phyloP scores from a whole-genome alignment of 1,140 invertebrate species.

The Drosophila bocki region DNA sequence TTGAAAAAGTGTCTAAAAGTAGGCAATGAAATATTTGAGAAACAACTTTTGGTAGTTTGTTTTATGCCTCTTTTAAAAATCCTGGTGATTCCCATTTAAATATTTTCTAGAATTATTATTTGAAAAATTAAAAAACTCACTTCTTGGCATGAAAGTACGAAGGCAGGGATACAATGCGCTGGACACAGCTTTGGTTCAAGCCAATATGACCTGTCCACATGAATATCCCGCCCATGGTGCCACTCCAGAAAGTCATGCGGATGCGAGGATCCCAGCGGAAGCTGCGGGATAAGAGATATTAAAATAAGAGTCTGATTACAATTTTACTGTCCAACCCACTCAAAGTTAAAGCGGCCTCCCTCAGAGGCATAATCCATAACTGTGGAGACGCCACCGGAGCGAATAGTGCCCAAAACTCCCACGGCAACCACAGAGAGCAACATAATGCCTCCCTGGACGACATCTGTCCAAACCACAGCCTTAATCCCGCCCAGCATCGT shows the following conservation, averaged over 20 bases:
- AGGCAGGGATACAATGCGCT: slow-evolving; percentile 75
- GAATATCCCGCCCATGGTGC: slow-evolving; percentile 56
- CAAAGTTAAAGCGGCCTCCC: slow-evolving; percentile 87
- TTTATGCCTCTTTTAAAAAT: not conserved
- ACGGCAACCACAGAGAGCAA: slow-evolving; percentile 90
- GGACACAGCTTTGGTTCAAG: slow-evolving; percentile 76
- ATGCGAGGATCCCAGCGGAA: slow-evolving; percentile 68
- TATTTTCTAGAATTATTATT: not conserved
- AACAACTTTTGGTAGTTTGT: too few relatives aligned
- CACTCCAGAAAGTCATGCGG: slow-evolving; percentile 60
- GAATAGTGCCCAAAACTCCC: slow-evolving; percentile 88
- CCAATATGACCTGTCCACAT: slow-evolving; percentile 79
- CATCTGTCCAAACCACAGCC: slow-evolving; percentile 95
- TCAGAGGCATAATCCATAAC: slow-evolving; percentile 87
- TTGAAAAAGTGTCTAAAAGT: too few relatives aligned
- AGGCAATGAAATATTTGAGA: too few relatives aligned
- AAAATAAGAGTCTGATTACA: not conserved
- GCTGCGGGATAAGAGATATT: slow-evolving; percentile 19
- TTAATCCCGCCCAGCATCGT: slow-evolving; percentile 93
- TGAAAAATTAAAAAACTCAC: slow-evolving; percentile 16
- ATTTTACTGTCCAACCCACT: slow-evolving; percentile 85
- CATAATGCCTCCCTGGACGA: slow-evolving; percentile 92
- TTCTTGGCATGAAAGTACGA: slow-evolving; percentile 63
- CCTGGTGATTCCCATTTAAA: not conserved
- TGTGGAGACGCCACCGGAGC: slow-evolving; percentile 88